Evolutionary conservation across 2,797 vertebrate species (phyloP).

Genomic region (Pterois miles): DNA sequence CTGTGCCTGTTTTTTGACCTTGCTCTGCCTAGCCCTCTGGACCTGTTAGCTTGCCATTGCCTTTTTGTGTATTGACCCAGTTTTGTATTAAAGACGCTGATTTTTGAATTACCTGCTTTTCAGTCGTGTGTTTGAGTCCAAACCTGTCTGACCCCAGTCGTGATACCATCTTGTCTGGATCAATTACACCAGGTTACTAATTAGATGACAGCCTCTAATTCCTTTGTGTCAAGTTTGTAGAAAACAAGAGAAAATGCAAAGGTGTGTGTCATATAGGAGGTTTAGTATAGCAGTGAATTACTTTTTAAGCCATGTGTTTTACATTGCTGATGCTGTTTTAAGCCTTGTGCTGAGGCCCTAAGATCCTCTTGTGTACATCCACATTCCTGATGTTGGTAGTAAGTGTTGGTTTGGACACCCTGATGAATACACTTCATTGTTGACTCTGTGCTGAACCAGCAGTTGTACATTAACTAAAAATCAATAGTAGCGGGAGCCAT

Average conservation of each 20-base stretch:
- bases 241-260: neutral
- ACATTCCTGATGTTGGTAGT: constrained; percentile 39
- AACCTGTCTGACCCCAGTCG: no score
- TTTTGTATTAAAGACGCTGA: no score
- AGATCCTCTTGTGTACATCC: neutral
- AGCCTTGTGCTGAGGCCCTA: neutral
- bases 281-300: neutral
- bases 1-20: no score
- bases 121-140: no score
- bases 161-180: neutral
- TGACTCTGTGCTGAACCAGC: constrained; percentile 51
- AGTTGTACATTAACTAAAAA: constrained; percentile 69
- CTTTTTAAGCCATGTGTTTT: neutral
- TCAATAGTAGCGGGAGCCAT: constrained; percentile 56
- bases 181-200: neutral
- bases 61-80: no score
- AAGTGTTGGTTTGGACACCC: constrained; percentile 27
- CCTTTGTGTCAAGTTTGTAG: neutral
- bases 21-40: no score
- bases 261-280: neutral
- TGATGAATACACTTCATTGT: constrained; percentile 68
- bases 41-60: no score
- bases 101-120: no score
- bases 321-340: neutral
- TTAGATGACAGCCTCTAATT: neutral